Conservation (phyloP, 2,113 vertebrate species). For the Heterotilapia buettikoferi region DNA sequence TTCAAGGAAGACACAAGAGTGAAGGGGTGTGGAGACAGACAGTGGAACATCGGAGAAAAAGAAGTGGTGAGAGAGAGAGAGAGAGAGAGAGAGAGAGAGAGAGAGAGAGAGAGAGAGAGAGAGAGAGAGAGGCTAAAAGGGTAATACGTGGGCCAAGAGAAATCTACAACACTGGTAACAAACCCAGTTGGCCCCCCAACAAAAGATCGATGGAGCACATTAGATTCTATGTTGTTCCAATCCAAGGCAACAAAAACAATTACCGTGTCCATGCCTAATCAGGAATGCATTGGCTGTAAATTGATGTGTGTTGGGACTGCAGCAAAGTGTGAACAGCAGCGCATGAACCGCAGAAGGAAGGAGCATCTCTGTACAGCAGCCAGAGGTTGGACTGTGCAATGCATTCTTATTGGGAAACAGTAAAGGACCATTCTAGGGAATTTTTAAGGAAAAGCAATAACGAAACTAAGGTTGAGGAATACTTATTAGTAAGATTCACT, state of each 20-base stretch:
- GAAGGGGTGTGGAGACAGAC: not conserved
- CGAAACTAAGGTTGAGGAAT: not conserved
- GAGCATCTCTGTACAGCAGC: not conserved
- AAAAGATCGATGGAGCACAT: conserved; percentile 62
- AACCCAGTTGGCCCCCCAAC: conserved; percentile 52
- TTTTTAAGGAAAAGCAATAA: not conserved
- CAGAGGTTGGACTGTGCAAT: not conserved
- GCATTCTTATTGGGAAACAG: not conserved
- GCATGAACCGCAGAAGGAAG: not conserved
- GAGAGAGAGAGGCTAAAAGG: conserved; percentile 1
- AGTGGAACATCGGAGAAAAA: not conserved
- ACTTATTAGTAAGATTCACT: not conserved
- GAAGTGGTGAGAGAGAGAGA: not conserved
- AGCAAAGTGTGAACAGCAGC: not conserved
- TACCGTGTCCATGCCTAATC: conserved; percentile 51
- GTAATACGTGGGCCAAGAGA: conserved; percentile 1
- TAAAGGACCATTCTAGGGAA: accelerated
- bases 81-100: not conserved
- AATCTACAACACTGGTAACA: conserved; percentile 43
- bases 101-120: not conserved
- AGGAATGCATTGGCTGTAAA: conserved; percentile 38
- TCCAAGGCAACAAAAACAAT: conserved; percentile 59
- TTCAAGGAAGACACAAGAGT: not conserved
- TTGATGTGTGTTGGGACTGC: conserved; percentile 25
- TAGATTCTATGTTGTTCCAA: conserved; percentile 51